These are phyloP conservation scores for Stichopus horrens DNA, from an alignment of 53 echinoderm and acorn worm genomes.

Conservation along the genomic window DNA sequence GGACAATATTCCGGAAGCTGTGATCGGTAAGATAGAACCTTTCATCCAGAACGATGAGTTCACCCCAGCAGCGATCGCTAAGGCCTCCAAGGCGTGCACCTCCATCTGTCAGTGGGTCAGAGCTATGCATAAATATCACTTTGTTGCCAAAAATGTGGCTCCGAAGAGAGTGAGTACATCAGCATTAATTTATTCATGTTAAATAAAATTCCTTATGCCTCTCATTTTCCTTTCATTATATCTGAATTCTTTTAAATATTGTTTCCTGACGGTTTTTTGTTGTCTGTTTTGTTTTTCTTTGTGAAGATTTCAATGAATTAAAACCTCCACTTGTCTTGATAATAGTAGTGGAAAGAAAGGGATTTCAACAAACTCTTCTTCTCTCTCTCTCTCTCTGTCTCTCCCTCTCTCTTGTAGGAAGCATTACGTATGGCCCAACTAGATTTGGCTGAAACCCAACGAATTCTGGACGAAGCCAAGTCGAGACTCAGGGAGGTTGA, in stretches of 20 bases:
- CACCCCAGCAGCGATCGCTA: conserved; percentile 81
- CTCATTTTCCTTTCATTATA: too few relatives aligned
- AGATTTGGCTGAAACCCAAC: conserved; percentile 87
- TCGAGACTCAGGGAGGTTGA: conserved; percentile 82
- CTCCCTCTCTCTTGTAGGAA: conserved; percentile 55
- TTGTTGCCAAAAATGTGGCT: conserved; percentile 91
- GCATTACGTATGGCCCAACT: conserved; percentile 70
- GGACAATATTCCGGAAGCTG: conserved; percentile 88
- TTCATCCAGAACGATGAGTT: conserved; percentile 94
- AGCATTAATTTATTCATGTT: too few relatives aligned
- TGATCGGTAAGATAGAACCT: conserved; percentile 89
- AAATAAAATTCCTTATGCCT: too few relatives aligned
- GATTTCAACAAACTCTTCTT: neutral
- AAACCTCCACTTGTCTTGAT: too few relatives aligned
- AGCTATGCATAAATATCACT: conserved; percentile 99
- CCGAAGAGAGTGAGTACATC: conserved; percentile 78
- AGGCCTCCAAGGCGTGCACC: conserved; percentile 97
- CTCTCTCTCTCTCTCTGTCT: neutral
- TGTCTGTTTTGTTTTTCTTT: too few relatives aligned
- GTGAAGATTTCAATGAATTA: too few relatives aligned
- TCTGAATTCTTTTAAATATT: too few relatives aligned
- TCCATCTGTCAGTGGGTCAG: conserved; percentile 95
- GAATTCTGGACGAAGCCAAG: conserved; percentile 83
- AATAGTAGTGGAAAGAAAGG: too few relatives aligned
- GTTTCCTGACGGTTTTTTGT: too few relatives aligned